Conservation (phyloP, 92 coral and sea anemone species). For the Montipora capitata region DNA sequence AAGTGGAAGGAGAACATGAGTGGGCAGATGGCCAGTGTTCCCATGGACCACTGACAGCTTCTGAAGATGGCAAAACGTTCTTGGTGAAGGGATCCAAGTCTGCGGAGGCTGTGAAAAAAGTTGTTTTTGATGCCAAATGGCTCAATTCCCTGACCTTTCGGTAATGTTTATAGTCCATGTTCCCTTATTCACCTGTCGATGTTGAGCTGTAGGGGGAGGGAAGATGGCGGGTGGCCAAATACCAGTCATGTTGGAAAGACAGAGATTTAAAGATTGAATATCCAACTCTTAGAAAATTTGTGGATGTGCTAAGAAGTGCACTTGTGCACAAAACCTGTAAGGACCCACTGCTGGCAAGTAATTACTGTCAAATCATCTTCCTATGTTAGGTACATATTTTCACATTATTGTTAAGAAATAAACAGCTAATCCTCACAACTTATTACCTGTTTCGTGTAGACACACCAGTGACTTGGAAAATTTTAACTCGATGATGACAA, state of each 20-base stretch:
- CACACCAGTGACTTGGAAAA: conserved; percentile 50
- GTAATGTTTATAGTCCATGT: conserved; percentile 29
- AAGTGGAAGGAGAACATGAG: conserved; percentile 78
- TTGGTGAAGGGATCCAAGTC: conserved; percentile 62
- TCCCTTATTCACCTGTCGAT: background rate
- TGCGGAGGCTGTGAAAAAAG: conserved; percentile 69
- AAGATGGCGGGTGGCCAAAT: background rate
- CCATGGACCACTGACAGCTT: conserved; percentile 74
- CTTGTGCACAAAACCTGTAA: conserved; percentile 9
- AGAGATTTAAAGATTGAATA: background rate
- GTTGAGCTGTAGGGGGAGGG: background rate
- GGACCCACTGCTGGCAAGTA: conserved; percentile 12
- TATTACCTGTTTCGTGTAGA: conserved; percentile 4
- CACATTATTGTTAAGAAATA: background rate
- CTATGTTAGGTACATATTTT: no score
- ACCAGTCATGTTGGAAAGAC: background rate
- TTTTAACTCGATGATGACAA: conserved; percentile 55
- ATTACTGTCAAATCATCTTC: background rate
- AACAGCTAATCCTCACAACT: background rate
- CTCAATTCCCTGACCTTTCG: conserved; percentile 64
- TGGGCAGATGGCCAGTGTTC: conserved; percentile 76
- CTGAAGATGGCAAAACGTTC: conserved; percentile 44
- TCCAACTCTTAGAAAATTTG: conserved; percentile 5
- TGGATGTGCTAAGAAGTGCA: conserved; percentile 1
- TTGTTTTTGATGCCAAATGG: conserved; percentile 71